A percentile compares a stretch with the other conserved stretches of the same genome.
Evolutionary conservation across 1,140 invertebrate species (phyloP).

Genomic region (Dreissena polymorpha): DNA sequence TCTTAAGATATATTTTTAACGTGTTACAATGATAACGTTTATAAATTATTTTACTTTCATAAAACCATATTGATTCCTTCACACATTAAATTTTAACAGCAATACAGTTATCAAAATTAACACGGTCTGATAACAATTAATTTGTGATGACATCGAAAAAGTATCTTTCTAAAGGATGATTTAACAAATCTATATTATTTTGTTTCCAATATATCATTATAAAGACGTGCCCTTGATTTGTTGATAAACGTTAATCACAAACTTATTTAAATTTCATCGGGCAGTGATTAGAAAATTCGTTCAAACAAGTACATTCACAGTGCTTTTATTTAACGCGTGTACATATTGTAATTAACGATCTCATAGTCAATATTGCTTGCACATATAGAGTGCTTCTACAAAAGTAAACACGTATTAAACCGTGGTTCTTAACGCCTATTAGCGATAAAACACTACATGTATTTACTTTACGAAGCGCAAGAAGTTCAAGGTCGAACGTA

Average conservation of each 20-base stretch:
- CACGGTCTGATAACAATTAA: background rate
- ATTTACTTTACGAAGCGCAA: conserved; percentile 3
- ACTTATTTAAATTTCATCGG: background rate
- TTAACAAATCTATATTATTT: background rate
- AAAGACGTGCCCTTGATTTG: background rate
- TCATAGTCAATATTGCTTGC: conserved; percentile 9
- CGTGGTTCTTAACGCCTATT: conserved; percentile 12
- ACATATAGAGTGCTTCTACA: background rate
- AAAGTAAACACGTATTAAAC: background rate
- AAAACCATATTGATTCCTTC: conserved; percentile 10
- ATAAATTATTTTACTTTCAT: background rate
- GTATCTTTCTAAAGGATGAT: conserved; percentile 6
- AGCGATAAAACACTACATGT: conserved; percentile 12
- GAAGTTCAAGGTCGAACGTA: conserved; percentile 5
- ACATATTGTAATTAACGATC: background rate
- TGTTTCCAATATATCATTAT: background rate
- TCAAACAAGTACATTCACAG: conserved; percentile 2
- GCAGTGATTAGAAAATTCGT: conserved; percentile 18
- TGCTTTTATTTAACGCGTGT: background rate
- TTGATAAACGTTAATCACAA: background rate
- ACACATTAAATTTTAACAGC: background rate
- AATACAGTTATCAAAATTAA: background rate
- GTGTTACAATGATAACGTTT: no score
- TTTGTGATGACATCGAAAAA: background rate
- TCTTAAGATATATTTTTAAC: no score